A percentile compares a stretch with the other conserved stretches of the same genome.
These are phyloP conservation scores for Mantis religiosa DNA, from an alignment of 2,888 invertebrate genomes.

Conservation along the genomic window DNA sequence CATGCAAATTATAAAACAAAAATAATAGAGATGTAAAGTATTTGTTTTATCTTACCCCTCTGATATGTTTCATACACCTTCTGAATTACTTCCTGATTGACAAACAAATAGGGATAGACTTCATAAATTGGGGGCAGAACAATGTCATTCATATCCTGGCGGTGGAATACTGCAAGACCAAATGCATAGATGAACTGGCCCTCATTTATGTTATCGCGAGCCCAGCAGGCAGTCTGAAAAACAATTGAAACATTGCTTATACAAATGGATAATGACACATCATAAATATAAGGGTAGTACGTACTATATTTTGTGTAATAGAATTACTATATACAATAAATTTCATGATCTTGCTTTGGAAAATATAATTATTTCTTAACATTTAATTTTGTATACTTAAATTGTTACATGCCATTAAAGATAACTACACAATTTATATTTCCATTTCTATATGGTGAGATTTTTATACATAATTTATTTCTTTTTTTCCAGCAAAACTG, in stretches of 20 bases:
- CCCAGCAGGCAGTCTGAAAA: slow-evolving; percentile 56
- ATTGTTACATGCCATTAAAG: too few species aligned
- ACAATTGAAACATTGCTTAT: background rate
- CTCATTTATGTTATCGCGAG: slow-evolving; percentile 60
- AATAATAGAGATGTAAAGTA: background rate
- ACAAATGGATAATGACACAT: background rate
- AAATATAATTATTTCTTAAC: too few species aligned
- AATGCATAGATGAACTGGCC: slow-evolving; percentile 61
- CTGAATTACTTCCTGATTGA: slow-evolving; percentile 55
- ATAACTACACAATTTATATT: too few species aligned
- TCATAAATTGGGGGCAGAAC: slow-evolving; percentile 66
- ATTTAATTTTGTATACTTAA: too few species aligned
- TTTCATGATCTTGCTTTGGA: too few species aligned
- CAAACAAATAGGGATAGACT: slow-evolving; percentile 60
- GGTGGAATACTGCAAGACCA: slow-evolving; percentile 56
- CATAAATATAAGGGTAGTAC: background rate
- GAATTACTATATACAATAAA: too few species aligned
- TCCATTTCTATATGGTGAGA: too few species aligned
- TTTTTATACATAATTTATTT: too few species aligned
- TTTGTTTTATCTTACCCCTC: background rate
- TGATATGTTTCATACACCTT: slow-evolving; percentile 39
- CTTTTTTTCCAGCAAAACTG: too few species aligned
- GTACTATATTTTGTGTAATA: too few species aligned
- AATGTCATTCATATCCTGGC: slow-evolving; percentile 54
- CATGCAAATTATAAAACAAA: too few species aligned